These are phyloP conservation scores for Trypoxylon attenuatum DNA, from an alignment of 2,888 invertebrate genomes.

Conservation along the genomic window DNA sequence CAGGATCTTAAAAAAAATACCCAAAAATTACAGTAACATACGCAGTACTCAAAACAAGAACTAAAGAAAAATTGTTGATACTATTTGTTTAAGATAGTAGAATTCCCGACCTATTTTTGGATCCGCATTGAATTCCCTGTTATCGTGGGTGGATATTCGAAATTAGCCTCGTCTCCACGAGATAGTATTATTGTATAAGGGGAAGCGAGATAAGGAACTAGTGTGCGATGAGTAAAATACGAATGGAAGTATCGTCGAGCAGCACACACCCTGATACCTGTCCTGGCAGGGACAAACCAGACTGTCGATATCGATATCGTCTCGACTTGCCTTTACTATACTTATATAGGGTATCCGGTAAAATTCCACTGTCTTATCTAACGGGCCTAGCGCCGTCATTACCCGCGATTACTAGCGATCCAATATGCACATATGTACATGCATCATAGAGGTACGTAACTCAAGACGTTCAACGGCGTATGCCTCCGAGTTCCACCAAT, in stretches of 20 bases:
- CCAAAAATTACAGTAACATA: no score
- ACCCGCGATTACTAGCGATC: constrained; percentile 3
- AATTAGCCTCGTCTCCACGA: no score
- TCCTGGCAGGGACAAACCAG: background rate
- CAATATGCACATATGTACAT: background rate
- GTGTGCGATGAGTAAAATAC: background rate
- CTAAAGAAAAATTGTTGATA: no score
- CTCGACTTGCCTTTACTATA: background rate
- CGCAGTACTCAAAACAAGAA: no score
- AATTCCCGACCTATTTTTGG: background rate
- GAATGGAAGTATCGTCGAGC: background rate
- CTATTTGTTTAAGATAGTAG: no score
- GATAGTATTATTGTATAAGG: no score
- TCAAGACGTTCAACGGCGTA: background rate
- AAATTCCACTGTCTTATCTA: constrained; percentile 39
- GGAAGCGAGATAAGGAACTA: background rate
- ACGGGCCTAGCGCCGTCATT: constrained; percentile 10
- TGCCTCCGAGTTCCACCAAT: background rate
- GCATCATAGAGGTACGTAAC: background rate
- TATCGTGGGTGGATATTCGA: background rate
- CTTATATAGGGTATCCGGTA: constrained; percentile 14
- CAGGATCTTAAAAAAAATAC: no score
- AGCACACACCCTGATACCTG: background rate
- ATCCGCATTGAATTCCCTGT: background rate
- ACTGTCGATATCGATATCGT: constrained; percentile 17